Percentiles rank a stretch among this genome's conserved stretches.
These are phyloP conservation scores for Sitta carolinensis DNA, from an alignment of 2,797 vertebrate species.

Conservation along the genomic window DNA sequence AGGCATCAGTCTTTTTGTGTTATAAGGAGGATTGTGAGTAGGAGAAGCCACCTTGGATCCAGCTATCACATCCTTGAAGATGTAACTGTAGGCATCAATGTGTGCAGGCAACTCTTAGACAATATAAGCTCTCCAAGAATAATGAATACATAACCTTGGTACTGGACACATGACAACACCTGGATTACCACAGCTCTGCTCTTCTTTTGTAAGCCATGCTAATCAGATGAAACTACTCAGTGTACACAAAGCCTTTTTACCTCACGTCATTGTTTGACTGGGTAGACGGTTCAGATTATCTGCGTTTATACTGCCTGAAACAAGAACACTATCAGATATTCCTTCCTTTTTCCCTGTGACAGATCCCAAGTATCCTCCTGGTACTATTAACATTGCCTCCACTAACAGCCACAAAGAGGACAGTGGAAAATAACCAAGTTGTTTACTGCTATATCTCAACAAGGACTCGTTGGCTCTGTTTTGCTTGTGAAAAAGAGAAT, in stretches of 20 bases:
- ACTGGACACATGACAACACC: neutral
- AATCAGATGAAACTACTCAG: neutral
- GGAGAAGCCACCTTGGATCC: neutral
- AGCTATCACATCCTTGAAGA: neutral
- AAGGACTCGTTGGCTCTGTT: neutral
- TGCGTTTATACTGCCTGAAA: neutral
- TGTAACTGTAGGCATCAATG: neutral
- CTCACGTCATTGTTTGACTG: neutral
- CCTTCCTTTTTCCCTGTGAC: neutral
- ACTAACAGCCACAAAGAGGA: neutral
- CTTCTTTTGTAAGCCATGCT: neutral
- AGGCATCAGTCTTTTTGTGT: neutral
- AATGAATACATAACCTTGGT: neutral
- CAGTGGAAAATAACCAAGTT: neutral
- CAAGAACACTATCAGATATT: rapidly evolving
- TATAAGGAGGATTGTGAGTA: neutral
- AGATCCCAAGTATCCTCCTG: neutral
- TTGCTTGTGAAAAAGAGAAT: neutral
- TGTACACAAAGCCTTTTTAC: neutral
- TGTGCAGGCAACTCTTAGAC: neutral
- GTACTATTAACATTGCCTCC: neutral
- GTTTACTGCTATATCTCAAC: neutral
- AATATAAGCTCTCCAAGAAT: neutral
- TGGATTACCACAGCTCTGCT: neutral
- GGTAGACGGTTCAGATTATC: neutral